Evolutionary conservation across 2,888 invertebrate genomes (phyloP), one percentile per base, ranked within the genome.

Genomic region (Lomographa bimaculata): DNA sequence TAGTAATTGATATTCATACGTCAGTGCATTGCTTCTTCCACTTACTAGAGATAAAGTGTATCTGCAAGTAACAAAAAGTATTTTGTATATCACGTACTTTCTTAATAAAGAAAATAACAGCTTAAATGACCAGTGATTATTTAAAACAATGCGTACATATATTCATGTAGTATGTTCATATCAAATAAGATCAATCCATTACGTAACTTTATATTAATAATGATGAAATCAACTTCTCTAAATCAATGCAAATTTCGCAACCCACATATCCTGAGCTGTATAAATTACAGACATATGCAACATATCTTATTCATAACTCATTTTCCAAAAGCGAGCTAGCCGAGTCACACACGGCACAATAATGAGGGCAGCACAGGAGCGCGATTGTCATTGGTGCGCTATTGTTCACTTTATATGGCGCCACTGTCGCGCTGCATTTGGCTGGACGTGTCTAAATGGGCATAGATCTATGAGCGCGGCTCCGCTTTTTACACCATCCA

Each of bases 321-420:
- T 54, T 54, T 53, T 37, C 49, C 45, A 41, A 49, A 47, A 44
- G 49, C 45, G 54, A 46, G 39, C 40, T 44, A 55, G 54, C 53
- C 59, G 44, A 63, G 62, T 64, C 78, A 78, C 78, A 78, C 73
- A 77, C 79, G 81, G 70, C 54, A 66, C 69, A 51, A 71, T 84
- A 84, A 84, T 76, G 83, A 84, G 83, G 79, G 65, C 70, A 66
- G 58, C 47, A 60, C 65, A 62, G 65, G 64, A 67, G 67, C 62
- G 47, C 69, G 78, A 83, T 82, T 83, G 83, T 82, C 82, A 81
- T 78, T 81, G 78, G 75, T 72, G 66, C 76, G 11, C 84, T 85
- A 87, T 87, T 87, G 87, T 87, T 71, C 73, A 80, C 87, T 87
- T 68, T 82, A 86, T 87, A 86, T 79, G 87, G 86, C 81, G 79